Conservation (phyloP, 2,113 vertebrate species). For the Setophaga kirtlandii region DNA sequence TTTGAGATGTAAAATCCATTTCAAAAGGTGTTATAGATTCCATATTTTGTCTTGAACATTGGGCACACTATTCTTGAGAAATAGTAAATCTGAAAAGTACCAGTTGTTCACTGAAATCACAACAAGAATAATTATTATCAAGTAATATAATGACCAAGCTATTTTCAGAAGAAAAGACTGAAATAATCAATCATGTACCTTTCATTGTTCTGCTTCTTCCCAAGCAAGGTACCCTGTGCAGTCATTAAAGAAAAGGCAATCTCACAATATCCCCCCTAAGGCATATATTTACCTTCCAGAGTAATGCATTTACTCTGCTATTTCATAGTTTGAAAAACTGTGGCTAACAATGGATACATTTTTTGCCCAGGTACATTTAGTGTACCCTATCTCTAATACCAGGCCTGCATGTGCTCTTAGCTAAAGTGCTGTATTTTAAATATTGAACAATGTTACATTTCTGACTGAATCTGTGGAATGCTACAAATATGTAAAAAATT, state of each 20-base stretch:
- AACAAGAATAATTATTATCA: background rate
- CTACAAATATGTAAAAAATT: background rate
- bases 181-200: background rate
- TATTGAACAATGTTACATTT: background rate
- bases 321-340: background rate
- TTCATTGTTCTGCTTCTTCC: background rate
- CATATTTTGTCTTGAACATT: background rate
- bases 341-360: background rate
- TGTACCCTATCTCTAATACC: background rate
- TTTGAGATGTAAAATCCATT: background rate
- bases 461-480: background rate
- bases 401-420: background rate
- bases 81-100: background rate
- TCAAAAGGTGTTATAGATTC: background rate
- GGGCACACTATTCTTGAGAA: background rate
- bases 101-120: background rate
- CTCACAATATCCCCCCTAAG: background rate
- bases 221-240: background rate
- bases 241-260: background rate
- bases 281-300: background rate
- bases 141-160: background rate
- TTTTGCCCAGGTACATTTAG: background rate
- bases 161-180: background rate
- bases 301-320: background rate
- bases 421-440: background rate